Base-by-base conservation (phyloP, 2,888 invertebrate genomes). In the Eristalis tenax region DNA sequence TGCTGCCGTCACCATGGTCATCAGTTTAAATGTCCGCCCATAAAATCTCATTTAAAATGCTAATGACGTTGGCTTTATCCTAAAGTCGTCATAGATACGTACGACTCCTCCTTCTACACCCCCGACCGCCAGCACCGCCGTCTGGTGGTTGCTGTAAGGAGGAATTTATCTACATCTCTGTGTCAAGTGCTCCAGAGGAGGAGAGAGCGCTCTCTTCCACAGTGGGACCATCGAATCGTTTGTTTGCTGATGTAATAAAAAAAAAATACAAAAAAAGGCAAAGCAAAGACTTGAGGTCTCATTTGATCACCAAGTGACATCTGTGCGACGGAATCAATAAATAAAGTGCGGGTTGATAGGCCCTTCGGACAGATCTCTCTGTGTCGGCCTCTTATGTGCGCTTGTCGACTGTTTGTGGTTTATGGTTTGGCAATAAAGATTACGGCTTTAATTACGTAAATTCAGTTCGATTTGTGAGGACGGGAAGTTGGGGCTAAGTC, bases 1-100 rank as follows among this genome's bases (percentile, higher is more conserved):
- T 43, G 43, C 32, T 43, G 43, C 43, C 86, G 56, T 57, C 70
- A 71, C 70, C 83, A 79, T 79, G 78, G 78, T 85, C 85, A 85
- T 85, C 82, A 43, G 82, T 86, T 83, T 77, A 86, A 86, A 86
- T 86, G 82, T 74, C 77, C 85, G 78, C 77, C 84, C 82, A 86
- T 86, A 86, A 86, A 86, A 86, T 78, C 82, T 83, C 85, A 86
- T 86, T 86, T 86, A 86, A 86, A 86, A 86, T 86, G 85, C 85
- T 86, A 86, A 86, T 83, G 85, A 83, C 85, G 70, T 85, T 88
- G 89, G 78, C 83, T 82, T 82, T 86, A 86, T 88, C 82, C 82
- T 82, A 76, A 83, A 76, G 76, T 82, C 85, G 73, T 88, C 79
- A 82, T 64, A 69, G 40, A 70, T 68, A 50, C 13, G 11, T 69